Percentiles rank a stretch among this genome's conserved stretches.
Conservation (phyloP, 2,888 invertebrate genomes). For the Folsomia manolachei region DNA sequence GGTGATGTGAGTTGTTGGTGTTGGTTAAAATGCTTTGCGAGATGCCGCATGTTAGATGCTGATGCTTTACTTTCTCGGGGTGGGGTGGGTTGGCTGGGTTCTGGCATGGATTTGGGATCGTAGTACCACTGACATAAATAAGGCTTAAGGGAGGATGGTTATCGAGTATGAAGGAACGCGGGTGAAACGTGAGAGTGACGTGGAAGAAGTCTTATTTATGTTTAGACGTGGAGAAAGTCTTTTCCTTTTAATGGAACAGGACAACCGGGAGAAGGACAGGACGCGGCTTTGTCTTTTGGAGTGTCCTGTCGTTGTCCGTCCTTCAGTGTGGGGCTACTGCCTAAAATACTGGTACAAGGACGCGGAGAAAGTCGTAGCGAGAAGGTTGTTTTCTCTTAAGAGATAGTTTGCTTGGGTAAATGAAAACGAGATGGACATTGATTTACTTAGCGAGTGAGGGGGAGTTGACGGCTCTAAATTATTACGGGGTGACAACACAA, state of each 20-base stretch:
- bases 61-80: background rate
- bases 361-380: too few relatives aligned
- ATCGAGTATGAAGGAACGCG: slow-evolving; percentile 51
- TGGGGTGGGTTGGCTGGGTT: background rate
- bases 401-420: too few relatives aligned
- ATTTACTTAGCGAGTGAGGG: too few relatives aligned
- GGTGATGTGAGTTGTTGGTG: slow-evolving; percentile 11
- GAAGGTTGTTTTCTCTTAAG: too few relatives aligned
- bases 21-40: background rate
- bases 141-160: slow-evolving; percentile 51
- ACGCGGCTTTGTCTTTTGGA: slow-evolving; percentile 26
- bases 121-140: slow-evolving; percentile 50
- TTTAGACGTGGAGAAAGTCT: slow-evolving; percentile 47
- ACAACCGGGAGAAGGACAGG: slow-evolving; percentile 46
- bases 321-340: too few relatives aligned
- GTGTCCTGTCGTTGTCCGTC: slow-evolving; percentile 19
- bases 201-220: slow-evolving; percentile 51
- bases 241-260: slow-evolving; percentile 49
- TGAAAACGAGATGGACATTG: too few relatives aligned
- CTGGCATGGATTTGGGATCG: background rate
- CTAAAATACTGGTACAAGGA: too few relatives aligned
- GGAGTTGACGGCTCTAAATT: too few relatives aligned
- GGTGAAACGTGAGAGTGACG: slow-evolving; percentile 51
- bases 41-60: too few relatives aligned
- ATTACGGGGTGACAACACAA: too few relatives aligned